A percentile compares a stretch with the other conserved stretches of the same genome.
Conservation (phyloP, 1,140 invertebrate genomes). For the Drosophila tropicalis region DNA sequence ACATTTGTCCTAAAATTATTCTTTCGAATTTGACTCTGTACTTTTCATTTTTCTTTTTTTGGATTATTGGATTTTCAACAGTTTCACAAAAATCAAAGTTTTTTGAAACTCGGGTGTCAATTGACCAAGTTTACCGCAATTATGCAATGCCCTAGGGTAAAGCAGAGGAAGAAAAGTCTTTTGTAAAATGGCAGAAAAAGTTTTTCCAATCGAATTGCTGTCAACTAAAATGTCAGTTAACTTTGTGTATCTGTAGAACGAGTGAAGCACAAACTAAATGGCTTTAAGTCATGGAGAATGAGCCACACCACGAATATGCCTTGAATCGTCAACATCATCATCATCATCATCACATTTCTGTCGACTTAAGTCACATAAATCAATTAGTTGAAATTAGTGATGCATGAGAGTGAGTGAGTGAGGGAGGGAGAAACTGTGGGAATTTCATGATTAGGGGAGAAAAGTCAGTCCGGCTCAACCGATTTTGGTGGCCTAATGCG, state of each 20-base stretch:
- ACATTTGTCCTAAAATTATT: background rate
- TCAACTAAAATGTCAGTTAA: constrained; percentile 22
- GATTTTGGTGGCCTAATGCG: constrained; percentile 10
- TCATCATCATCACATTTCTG: constrained; percentile 3
- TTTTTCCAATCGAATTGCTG: constrained; percentile 20
- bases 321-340: background rate
- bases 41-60: background rate
- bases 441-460: constrained; percentile 4
- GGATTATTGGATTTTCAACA: background rate
- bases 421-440: background rate
- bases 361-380: constrained; percentile 11
- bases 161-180: background rate
- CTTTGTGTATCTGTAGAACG: background rate
- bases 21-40: background rate
- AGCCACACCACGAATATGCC: background rate
- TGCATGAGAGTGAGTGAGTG: background rate
- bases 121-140: constrained; percentile 21
- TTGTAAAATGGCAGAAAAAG: constrained; percentile 11
- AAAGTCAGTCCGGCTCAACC: constrained; percentile 7
- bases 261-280: background rate
- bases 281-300: background rate
- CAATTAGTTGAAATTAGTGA: constrained; percentile 5
- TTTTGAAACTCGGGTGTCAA: constrained; percentile 14
- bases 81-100: constrained; percentile 11
- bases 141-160: constrained; percentile 11